Conservation (phyloP, 2,113 vertebrate species). For the Hemicordylus capensis region DNA sequence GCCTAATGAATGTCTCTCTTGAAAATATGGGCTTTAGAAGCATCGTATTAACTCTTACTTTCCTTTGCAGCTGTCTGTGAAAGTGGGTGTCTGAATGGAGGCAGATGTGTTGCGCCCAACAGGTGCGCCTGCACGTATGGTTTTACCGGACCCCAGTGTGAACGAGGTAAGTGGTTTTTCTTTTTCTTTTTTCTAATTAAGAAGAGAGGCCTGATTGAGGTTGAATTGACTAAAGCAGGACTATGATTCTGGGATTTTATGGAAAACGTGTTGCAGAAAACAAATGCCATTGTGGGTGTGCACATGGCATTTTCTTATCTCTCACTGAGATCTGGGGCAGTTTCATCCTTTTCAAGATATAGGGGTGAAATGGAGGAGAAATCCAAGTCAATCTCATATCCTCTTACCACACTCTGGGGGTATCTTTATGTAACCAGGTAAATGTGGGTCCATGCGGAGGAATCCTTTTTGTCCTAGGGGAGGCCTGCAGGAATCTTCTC, state of each 20-base stretch:
- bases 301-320: neutral
- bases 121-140: slow-evolving; percentile 96
- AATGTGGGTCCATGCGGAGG: neutral
- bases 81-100: slow-evolving; percentile 93
- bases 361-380: neutral
- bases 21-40: neutral
- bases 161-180: slow-evolving; percentile 88
- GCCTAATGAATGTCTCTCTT: too few species aligned
- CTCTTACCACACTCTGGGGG: neutral
- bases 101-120: slow-evolving; percentile 94
- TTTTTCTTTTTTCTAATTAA: neutral
- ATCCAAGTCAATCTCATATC: neutral
- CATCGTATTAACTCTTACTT: slow-evolving; percentile 18
- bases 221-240: neutral
- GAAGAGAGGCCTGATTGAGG: neutral
- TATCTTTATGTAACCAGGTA: neutral
- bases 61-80: slow-evolving; percentile 91
- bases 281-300: neutral
- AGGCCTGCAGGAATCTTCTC: neutral
- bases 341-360: neutral
- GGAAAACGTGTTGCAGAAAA: neutral
- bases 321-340: neutral
- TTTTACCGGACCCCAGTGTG: slow-evolving; percentile 97
- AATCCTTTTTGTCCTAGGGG: neutral
- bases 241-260: neutral